phyloP scores from a whole-genome alignment of 2,888 invertebrate species.

The Lasioglossum zephyrum region DNA sequence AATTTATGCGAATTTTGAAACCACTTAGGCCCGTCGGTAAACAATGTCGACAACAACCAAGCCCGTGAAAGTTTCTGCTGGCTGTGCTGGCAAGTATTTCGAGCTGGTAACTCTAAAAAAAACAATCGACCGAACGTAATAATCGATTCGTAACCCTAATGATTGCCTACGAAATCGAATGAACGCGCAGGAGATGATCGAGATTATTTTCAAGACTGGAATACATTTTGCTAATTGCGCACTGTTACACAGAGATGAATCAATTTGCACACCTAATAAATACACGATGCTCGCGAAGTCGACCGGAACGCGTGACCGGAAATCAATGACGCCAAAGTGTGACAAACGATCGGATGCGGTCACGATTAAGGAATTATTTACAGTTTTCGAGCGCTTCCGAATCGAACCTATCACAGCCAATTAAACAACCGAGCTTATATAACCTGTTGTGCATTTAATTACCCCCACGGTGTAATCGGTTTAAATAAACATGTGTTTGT shows the following conservation, averaged over 20 bases:
- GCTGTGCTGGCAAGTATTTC: not conserved
- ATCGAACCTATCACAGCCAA: not conserved
- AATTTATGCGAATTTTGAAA: not conserved
- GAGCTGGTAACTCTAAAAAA: not conserved
- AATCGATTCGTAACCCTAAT: not conserved
- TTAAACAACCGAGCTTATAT: not conserved
- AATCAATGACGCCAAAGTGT: not conserved
- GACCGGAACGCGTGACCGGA: not conserved
- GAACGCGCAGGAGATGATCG: not conserved
- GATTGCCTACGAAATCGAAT: not conserved
- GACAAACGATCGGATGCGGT: constrained; percentile 2
- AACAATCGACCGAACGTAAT: not conserved
- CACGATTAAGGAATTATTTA: constrained; percentile 5
- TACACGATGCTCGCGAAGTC: not conserved
- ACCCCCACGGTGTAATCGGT: not conserved
- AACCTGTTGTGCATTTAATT: constrained; percentile 5
- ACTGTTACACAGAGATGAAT: too few relatives aligned
- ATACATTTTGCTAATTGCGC: too few relatives aligned
- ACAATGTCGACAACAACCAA: not conserved
- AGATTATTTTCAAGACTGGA: too few relatives aligned
- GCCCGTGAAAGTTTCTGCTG: not conserved
- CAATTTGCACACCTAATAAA: not conserved
- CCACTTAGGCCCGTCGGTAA: not conserved
- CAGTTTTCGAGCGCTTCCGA: not conserved
- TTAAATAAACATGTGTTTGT: not conserved